These are phyloP conservation scores for Tauraco hartlaubi DNA, from an alignment of 2,797 vertebrate genomes.

Conservation along the genomic window DNA sequence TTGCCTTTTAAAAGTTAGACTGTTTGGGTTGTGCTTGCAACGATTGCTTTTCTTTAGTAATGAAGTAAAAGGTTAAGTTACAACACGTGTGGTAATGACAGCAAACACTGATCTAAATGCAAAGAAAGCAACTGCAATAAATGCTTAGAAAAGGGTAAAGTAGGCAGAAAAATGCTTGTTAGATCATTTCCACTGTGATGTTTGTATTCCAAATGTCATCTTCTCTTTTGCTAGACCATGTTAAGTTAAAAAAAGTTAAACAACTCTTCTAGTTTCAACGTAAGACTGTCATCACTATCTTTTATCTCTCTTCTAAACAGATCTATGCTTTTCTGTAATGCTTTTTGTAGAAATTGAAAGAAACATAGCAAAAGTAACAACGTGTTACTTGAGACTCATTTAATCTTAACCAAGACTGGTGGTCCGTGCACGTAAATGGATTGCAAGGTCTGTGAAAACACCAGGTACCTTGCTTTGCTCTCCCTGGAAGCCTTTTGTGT, in stretches of 20 bases:
- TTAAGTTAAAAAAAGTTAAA: not conserved
- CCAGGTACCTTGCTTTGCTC: not conserved
- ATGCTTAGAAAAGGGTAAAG: not conserved
- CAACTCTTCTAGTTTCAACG: not conserved
- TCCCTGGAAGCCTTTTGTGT: fast-evolving
- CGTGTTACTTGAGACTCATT: not conserved
- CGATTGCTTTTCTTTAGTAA: not conserved
- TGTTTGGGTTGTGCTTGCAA: not conserved
- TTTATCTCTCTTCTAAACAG: not conserved
- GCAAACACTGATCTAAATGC: not conserved
- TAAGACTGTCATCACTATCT: not conserved
- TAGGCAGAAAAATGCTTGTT: not conserved
- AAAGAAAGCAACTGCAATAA: not conserved
- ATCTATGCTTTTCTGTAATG: not conserved
- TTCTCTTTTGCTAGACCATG: not conserved
- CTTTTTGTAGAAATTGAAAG: not conserved
- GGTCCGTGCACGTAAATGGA: not conserved
- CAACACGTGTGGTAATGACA: not conserved
- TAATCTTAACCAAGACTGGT: not conserved
- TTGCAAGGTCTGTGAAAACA: not conserved
- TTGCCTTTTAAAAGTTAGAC: not conserved
- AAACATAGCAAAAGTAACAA: not conserved
- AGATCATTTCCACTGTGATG: not conserved
- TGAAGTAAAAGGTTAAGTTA: not conserved
- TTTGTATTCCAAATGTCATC: not conserved